Evolutionary conservation across 2,113 vertebrate genomes (phyloP).

Genomic region (Megaleporinus macrocephalus): DNA sequence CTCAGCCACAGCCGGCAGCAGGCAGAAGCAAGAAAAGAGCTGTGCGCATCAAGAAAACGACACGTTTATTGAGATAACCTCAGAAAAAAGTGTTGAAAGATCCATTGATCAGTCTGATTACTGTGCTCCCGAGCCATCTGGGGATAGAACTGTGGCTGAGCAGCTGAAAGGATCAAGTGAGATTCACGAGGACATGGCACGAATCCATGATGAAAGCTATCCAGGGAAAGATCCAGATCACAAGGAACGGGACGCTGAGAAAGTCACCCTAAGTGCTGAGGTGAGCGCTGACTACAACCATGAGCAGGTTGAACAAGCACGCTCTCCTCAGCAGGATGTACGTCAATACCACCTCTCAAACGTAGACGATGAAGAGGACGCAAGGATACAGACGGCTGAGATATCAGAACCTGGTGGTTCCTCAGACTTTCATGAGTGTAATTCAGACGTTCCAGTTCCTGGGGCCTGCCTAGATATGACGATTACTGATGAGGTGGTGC

Average conservation of each 20-base stretch:
- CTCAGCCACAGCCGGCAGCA: not conserved
- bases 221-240: not conserved
- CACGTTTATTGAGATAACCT: slow-evolving; percentile 26
- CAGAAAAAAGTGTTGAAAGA: not conserved
- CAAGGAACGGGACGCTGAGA: slow-evolving; percentile 21
- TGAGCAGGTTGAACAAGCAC: not conserved
- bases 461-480: slow-evolving; percentile 5
- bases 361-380: not conserved
- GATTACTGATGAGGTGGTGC: not conserved
- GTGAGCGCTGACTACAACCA: slow-evolving; percentile 19
- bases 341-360: not conserved
- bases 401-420: slow-evolving; percentile 1
- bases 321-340: not conserved
- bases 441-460: not conserved
- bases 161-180: slow-evolving; percentile 20
- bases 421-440: not conserved
- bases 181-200: not conserved
- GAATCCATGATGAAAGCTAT: not conserved
- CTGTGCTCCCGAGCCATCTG: not conserved
- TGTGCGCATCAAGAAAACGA: not conserved
- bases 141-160: not conserved
- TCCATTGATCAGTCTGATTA: slow-evolving; percentile 25
- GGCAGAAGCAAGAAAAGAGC: not conserved
- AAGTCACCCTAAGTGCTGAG: slow-evolving; percentile 44
- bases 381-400: not conserved